A percentile compares a stretch with the other conserved stretches of the same genome.
Evolutionary conservation across 2,797 vertebrate species (phyloP).

Genomic region (Diceros bicornis): DNA sequence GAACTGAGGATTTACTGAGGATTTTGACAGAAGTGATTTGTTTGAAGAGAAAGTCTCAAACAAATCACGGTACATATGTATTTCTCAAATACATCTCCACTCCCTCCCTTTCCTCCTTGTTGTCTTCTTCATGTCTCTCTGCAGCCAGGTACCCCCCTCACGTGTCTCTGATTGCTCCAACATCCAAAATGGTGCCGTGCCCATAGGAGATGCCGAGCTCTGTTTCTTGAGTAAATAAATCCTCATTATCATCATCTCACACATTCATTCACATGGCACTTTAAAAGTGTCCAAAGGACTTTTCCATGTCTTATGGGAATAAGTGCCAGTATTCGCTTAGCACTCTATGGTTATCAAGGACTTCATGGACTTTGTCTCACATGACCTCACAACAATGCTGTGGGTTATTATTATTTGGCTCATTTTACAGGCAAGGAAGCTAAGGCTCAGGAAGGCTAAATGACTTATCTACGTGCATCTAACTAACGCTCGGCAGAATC

Average conservation of each 20-base stretch:
- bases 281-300: not conserved
- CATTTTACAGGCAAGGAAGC: not conserved
- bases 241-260: not conserved
- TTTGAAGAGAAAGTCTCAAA: not conserved
- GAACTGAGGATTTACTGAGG: not conserved
- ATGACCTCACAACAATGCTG: not conserved
- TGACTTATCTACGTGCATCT: accelerated
- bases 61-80: not conserved
- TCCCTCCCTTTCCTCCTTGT: not conserved
- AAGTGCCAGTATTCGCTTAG: not conserved
- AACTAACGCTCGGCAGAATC: not conserved
- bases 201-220: not conserved
- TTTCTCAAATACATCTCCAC: not conserved
- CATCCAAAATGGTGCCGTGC: not conserved
- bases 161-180: not conserved
- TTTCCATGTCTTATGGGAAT: not conserved
- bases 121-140: not conserved
- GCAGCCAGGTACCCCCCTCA: not conserved
- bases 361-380: accelerated
- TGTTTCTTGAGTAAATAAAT: not conserved
- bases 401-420: not conserved
- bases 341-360: no score
- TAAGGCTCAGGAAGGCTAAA: not conserved
- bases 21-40: not conserved
- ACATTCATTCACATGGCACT: not conserved